Percentiles rank a stretch among this genome's conserved stretches.
These are phyloP conservation scores for Megalopta genalis DNA, from an alignment of 1,140 invertebrate species.

Conservation along the genomic window DNA sequence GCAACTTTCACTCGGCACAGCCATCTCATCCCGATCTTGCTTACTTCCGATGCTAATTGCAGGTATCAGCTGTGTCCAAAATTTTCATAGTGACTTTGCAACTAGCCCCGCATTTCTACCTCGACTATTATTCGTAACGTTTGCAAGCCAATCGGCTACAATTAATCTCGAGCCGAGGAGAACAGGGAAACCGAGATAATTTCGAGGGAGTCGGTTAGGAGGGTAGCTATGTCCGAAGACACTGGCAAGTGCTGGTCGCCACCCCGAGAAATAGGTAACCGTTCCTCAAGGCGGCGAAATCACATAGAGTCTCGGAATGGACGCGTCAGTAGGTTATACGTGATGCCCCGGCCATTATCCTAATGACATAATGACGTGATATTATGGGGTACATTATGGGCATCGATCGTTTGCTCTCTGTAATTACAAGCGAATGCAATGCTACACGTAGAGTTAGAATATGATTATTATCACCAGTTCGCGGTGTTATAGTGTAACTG, in stretches of 20 bases:
- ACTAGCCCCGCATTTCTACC: no score
- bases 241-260: background rate
- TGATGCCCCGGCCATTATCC: conserved; percentile 50
- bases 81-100: background rate
- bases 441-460: conserved; percentile 32
- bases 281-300: conserved; percentile 15
- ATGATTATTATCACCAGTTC: conserved; percentile 47
- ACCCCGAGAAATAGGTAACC: conserved; percentile 1
- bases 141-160: background rate
- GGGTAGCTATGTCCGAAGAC: background rate
- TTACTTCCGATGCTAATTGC: no score
- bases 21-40: no score
- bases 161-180: conserved; percentile 14
- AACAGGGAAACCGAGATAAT: conserved; percentile 10
- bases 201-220: background rate
- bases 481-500: background rate
- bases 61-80: background rate
- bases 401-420: conserved; percentile 60
- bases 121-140: background rate
- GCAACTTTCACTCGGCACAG: no score
- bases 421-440: conserved; percentile 55
- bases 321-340: conserved; percentile 9
- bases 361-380: conserved; percentile 61
- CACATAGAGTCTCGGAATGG: background rate
- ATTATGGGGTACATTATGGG: conserved; percentile 57